Conservation (phyloP, 2,888 invertebrate species). For the Nasonia oneida region DNA sequence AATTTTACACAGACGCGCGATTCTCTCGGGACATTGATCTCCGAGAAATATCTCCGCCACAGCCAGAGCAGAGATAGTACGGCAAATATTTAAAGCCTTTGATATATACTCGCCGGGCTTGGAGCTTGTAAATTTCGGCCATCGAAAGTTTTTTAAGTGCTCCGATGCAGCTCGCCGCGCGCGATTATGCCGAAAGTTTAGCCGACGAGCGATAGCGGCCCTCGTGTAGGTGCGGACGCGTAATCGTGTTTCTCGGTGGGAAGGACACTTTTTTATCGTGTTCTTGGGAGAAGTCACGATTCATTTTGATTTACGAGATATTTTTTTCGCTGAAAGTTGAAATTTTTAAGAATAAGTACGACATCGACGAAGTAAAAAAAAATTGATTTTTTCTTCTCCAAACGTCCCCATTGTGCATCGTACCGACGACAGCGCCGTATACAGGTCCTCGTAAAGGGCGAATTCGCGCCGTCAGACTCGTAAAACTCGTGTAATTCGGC, state of each 20-base stretch:
- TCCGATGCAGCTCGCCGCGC: background rate
- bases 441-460: conserved; percentile 29
- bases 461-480: conserved; percentile 25
- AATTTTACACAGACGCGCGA: background rate
- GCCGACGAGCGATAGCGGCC: background rate
- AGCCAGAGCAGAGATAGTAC: background rate
- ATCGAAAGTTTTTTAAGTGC: conserved; percentile 29
- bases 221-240: background rate
- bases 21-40: background rate
- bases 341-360: too few species aligned
- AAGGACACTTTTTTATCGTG: background rate
- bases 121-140: background rate
- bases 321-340: background rate
- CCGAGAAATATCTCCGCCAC: background rate
- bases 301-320: background rate
- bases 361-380: background rate
- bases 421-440: background rate
- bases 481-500: conserved; percentile 35
- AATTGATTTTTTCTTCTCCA: too few species aligned
- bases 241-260: background rate
- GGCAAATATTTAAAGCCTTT: background rate
- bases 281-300: background rate
- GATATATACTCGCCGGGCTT: background rate
- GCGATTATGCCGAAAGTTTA: conserved; percentile 5
- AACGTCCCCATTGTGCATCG: background rate